A percentile compares a stretch with the other conserved stretches of the same genome.
phyloP scores from a whole-genome alignment of 2,888 invertebrate genomes.

The Nymphalis urticae region DNA sequence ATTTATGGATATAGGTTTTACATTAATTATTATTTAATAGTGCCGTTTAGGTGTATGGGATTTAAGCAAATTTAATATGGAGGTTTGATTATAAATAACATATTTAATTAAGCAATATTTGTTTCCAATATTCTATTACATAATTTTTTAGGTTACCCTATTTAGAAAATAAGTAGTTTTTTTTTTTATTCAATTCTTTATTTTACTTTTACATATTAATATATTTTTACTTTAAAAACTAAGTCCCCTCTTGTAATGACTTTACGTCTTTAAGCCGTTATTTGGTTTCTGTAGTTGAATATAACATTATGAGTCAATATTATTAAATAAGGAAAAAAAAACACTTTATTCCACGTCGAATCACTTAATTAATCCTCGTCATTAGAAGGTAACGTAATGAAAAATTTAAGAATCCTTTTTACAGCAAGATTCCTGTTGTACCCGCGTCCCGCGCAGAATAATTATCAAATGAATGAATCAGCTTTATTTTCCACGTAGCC shows the following conservation, averaged over 20 bases:
- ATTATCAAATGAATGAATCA: slow-evolving; percentile 58
- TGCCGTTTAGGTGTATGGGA: no score
- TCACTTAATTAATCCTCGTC: neutral
- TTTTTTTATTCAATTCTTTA: no score
- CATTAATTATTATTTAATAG: slow-evolving; percentile 10
- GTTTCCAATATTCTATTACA: neutral
- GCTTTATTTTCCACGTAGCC: slow-evolving; percentile 64
- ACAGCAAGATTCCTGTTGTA: slow-evolving; percentile 17
- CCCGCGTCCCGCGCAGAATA: slow-evolving; percentile 23
- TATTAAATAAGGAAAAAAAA: neutral
- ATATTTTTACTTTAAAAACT: no score
- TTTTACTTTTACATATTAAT: no score
- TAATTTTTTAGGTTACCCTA: neutral
- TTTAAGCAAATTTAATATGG: neutral
- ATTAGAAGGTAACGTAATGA: slow-evolving; percentile 1
- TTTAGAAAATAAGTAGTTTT: no score
- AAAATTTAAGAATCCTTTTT: slow-evolving; percentile 19
- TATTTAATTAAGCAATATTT: neutral
- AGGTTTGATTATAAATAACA: neutral
- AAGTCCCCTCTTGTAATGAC: no score
- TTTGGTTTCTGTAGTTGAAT: no score
- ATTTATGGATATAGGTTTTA: slow-evolving; percentile 3
- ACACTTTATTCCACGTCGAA: neutral
- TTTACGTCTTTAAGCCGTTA: no score
- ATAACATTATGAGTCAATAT: neutral